Base-by-base conservation (phyloP, 2,113 vertebrate species). In the Siniperca knerii region DNA sequence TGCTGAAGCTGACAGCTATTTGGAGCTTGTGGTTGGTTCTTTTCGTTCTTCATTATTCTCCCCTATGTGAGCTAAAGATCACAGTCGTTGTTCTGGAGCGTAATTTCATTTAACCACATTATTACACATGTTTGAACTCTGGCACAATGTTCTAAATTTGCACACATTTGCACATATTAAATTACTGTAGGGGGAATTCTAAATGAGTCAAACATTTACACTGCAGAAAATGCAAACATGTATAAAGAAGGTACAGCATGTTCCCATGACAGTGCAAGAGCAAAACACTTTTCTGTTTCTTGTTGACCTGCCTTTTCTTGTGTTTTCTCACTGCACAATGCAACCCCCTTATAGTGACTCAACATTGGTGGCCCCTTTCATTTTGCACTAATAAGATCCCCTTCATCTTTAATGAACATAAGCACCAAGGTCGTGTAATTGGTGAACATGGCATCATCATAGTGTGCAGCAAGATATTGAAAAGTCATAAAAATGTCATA, bases 401-500 rank as follows among this genome's bases (percentile, higher is more conserved):
- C 40, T 83, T 77, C 73, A 70, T 78, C 62, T 77, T 72, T 89
- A 81, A 87, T 87, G 77, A 75, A 62, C 37, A 72, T 21, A n/a
- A 72, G 52, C 75, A 58, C 60, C 81, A 64, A 86, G 77, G 79
- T 87, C 12, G 29, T 74, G 52, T 80, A 84, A 78, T 75, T 64
- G 72, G 83, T 48, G 67, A 71, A 75, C 62, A 60, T 3, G 77
- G 64, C 73, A 33, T 25, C 37, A 10, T 79, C 52, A n/a, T 72
- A 6, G 65, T 82, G 70, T 73, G 82, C 66, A 44, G 23, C 33
- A 75, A 69, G 75, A 88, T 87, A 88, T 66, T 58, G 35, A 90
- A 92, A 92, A 91, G 82, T 91, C 42, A 89, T 81, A 75, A 91
- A 91, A 93, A 92, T 90, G 83, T 90, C 91, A 86, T 81, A 92